Base-by-base conservation (phyloP, 2,888 invertebrate genomes). In the Chorisops tibialis region DNA sequence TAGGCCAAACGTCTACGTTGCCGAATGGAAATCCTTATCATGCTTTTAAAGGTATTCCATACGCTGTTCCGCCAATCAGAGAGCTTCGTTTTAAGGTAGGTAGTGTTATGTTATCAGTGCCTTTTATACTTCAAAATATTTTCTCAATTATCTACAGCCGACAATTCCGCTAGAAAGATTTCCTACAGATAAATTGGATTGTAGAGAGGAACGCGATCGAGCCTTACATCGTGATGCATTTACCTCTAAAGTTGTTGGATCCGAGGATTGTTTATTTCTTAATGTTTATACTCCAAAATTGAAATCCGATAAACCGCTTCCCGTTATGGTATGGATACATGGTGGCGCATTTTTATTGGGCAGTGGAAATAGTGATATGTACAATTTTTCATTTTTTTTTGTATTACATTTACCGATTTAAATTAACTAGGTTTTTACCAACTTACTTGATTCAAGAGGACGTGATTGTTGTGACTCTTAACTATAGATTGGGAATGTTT, bases 51-150 rank as follows among this genome's bases (percentile, higher is more conserved):
- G 81, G 83, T 1, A 80, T 84, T 49, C 84, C 84, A 0, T 84
- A 82, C 68, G 84, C 84, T 1, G 79, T 80, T 62, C 81, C 84
- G 19, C 84, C 84, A 14, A 50, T 83, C 22, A 81, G 77, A 2
- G 68, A 73, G 4, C 66, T 79, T 4, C 69, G 79, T 48, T 80
- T 76, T 61, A 70, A 72, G 67, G 79, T 79, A 70, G 68, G 66
- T 65, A 7, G 21, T 30, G 30, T 2, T 30, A 30, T 30, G 30
- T 7, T 30, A 2, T 30, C 7, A 30, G n/a, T n/a, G n/a, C n/a
- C n/a, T n/a, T n/a, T n/a, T n/a, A 30, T 30, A 30, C 3, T 5
- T n/a, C n/a, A n/a, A n/a, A n/a, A n/a, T n/a, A n/a, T n/a, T n/a
- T n/a, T n/a, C n/a, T n/a, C n/a, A 1, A 2, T 30, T 30, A 7